Base-by-base conservation (phyloP, 2,113 vertebrate species). In the Crotalus tigris region DNA sequence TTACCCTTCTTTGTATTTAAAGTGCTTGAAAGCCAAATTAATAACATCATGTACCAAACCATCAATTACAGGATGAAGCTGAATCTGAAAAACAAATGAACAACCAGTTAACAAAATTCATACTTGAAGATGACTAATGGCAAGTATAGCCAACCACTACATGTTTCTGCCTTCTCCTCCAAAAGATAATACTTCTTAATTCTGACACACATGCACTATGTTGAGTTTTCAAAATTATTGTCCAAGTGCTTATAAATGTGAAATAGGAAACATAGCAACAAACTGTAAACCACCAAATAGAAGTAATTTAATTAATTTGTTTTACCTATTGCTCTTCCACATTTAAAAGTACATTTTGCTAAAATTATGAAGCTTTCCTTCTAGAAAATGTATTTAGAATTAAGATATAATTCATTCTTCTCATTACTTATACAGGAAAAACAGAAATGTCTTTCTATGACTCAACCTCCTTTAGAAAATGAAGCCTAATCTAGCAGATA, bases 1-100 rank as follows among this genome's bases (percentile, higher is more conserved):
- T 98, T 98, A 99, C 99, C 99, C 99, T 98, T 99, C 99, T 97
- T 99, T 99, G 97, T 99, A 99, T 97, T 99, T 99, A 98, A 99
- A 99, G 98, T 99, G 99, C 98, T 99, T 99, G 97, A 99, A 99
- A 91, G 99, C 98, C 98, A 99, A 96, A 96, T 99, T 99, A 97
- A 99, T 98, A 94, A 99, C 98, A 97, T 99, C 99, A 94, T 99
- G 99, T 97, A 99, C 99, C 94, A 99, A 98, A 96, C 98, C 98
- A 97, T 99, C 99, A 97, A 99, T 98, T 94, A 99, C 98, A 96
- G 99, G 99, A 97, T 99, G 99, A 94, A 99, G 98, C 33, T 99
- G 98, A 97, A 99, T 99, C 99, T 99, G 97, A 90, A 57, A 94
- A 97, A 89, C 23, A 96, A 6, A 96, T 15, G 49, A 94, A 91